Base-by-base conservation (phyloP, 2,888 invertebrate genomes). In the Drosophila ustulata region DNA sequence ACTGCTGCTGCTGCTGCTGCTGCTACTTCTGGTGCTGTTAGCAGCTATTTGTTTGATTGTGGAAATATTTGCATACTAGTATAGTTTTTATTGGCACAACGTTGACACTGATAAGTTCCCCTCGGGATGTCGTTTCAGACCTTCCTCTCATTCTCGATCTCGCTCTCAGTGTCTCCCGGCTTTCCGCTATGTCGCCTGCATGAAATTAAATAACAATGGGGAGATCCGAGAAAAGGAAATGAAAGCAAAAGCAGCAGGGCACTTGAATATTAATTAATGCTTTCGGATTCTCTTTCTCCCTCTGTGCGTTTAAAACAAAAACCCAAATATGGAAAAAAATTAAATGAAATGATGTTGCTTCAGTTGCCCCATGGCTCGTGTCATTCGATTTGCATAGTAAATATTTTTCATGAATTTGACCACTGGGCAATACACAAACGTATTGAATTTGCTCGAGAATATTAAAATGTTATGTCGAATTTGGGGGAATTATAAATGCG, bases 1-100 rank as follows among this genome's bases (percentile, higher is more conserved):
- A 41, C 37, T 58, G 34, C 56, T 57, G 37, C 51, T 50, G 30
- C 51, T 50, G n/a, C 34, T 52, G 25, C 34, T 57, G 34, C 56
- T 57, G 30, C 55, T 50, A 46, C 39, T 57, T 8, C 53, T 62
- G 56, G 53, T 68, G 63, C 75, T 81, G 80, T 82, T 82, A 80
- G 81, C 75, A 83, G 85, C 89, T 89, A 85, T 87, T 89, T 89
- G 88, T 87, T 89, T 85, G 89, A 85, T 89, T 89, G 85, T 89
- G 75, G 83, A 83, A 82, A 87, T 84, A 87, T 84, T 85, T 89
- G 85, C 89, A 85, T 86, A 78, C 87, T 66, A 73, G 87, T 86
- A 88, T 86, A 88, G 86, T 86, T 86, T 86, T 86, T 86, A 86
- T 87, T 86, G 84, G 89, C 87, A 87, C 87, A 86, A 78, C 79